Evolutionary conservation across 1,140 invertebrate genomes (phyloP).

Genomic region (Hormaphis cornu): DNA sequence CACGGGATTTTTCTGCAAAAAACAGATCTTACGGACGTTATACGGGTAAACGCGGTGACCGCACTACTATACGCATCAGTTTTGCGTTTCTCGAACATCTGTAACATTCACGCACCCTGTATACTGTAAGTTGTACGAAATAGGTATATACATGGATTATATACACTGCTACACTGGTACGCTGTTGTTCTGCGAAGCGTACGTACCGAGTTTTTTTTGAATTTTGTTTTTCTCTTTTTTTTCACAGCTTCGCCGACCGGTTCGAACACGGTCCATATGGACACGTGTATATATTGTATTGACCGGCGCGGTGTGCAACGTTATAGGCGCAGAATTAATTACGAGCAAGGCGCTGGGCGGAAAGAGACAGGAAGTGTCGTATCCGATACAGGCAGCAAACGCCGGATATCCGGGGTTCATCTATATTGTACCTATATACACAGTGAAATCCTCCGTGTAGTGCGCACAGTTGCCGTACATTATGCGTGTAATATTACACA

Average conservation of each 20-base stretch:
- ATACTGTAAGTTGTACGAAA: no score
- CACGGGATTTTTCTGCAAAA: no score
- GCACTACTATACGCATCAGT: no score
- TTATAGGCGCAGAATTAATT: constrained; percentile 24
- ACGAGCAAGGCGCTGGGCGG: constrained; percentile 19
- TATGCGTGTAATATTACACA: constrained; percentile 13
- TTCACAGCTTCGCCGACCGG: neutral
- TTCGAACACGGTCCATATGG: neutral
- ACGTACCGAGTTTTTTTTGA: neutral
- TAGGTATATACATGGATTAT: neutral
- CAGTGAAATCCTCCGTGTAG: constrained; percentile 18
- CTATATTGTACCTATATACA: no score
- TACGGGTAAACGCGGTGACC: no score
- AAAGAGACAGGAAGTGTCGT: constrained; percentile 26
- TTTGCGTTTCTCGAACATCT: no score
- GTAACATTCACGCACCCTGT: no score
- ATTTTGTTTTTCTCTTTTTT: no score
- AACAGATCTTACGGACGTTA: no score
- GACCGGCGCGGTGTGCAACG: no score
- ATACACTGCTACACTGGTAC: neutral
- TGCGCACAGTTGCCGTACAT: neutral
- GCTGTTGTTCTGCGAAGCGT: constrained; percentile 10
- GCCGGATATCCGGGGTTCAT: constrained; percentile 29
- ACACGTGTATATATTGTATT: no score
- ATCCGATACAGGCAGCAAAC: constrained; percentile 26